Base-by-base conservation (phyloP, 2,797 vertebrate genomes). In the Phrynocephalus forsythii region DNA sequence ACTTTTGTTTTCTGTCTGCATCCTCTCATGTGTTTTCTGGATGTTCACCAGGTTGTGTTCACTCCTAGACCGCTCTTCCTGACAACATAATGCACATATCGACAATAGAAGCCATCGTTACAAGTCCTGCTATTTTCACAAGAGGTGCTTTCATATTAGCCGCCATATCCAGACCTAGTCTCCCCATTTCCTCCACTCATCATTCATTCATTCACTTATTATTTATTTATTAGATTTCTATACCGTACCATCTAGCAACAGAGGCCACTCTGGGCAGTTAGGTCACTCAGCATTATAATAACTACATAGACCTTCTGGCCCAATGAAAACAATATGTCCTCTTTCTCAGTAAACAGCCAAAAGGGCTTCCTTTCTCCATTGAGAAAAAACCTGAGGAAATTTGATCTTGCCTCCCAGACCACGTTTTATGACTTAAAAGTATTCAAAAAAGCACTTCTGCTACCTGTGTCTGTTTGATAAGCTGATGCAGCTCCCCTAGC, bases 1-100 rank as follows among this genome's bases (percentile, higher is more conserved):
- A 99, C 98, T 99, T 85, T 99, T 99, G 93, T 99, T 98, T 90
- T 99, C 98, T 0, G 98, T 98, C 95, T 99, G 98, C 98, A 99
- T 99, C 89, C 98, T 96, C 95, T 99, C 98, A 0, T 99, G 98
- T 0, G 98, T 99, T 89, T 99, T 99, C 97, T 98, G 98, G 81
- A 99, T 98, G 94, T 99, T 99, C 91, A 99, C 97, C 87, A 99
- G 95, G 52, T 99, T 98, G 95, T 99, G 98, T 93, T 99, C 98
- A 16, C 98, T 99, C 88, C 98, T 96, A 0, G 98, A 98, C 5
- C 98, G 95, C 88, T 99, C 98, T 95, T 99, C 98, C 98, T 99
- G 92, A 87, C 0, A 3, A 88, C 71, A 79, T 73, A 82, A 48
- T 56, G 72, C 38, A 56, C 5, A 60, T 20, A 30, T 76, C 44